Base-by-base conservation (phyloP, 1,140 invertebrate species). In the Drosophila erecta region DNA sequence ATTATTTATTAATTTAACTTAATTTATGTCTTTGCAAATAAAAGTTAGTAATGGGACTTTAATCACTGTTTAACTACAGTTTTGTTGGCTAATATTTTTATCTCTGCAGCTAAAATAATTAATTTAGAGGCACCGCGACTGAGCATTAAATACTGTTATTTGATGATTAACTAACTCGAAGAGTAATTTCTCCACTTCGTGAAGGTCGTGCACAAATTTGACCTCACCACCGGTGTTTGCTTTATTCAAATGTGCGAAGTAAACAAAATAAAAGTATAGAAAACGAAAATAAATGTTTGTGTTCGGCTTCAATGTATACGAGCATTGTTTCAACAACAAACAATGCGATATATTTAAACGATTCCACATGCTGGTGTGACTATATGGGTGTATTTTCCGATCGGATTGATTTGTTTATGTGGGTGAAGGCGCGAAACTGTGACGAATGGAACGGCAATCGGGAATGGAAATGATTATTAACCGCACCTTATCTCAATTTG, bases 251-350 rank as follows among this genome's bases (percentile, higher is more conserved):
- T 70, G 59, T 46, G 77, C 61, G 50, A 70, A 40, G 61, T 79
- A 79, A 79, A 79, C 76, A 79, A 79, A 57, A 58, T 12, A 43
- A 43, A 43, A 20, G 17, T 20, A 74, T 44, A 20, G 47, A 12
- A 49, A 53, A 59, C 38, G 58, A 67, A 66, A 76, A 38, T 56
- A 51, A 69, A 76, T 67, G 62, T 46, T 60, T 77, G 55, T 51
- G 62, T 65, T 55, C 38, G 50, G 41, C 33, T 75, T 38, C 46
- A 69, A 56, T 69, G 50, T 49, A 37, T 73, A 60, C 30, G 58
- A 27, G 49, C 67, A 73, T 73, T 75, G 77, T 70, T 81, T 81
- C 72, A 56, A 76, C 54, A 81, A 76, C 78, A 75, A 81, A 55
- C 56, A 60, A 55, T 24, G 69, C 41, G 70, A 79, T 73, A 72